Base-by-base conservation (phyloP, 2,888 invertebrate species). In the Anoncus sp. region DNA sequence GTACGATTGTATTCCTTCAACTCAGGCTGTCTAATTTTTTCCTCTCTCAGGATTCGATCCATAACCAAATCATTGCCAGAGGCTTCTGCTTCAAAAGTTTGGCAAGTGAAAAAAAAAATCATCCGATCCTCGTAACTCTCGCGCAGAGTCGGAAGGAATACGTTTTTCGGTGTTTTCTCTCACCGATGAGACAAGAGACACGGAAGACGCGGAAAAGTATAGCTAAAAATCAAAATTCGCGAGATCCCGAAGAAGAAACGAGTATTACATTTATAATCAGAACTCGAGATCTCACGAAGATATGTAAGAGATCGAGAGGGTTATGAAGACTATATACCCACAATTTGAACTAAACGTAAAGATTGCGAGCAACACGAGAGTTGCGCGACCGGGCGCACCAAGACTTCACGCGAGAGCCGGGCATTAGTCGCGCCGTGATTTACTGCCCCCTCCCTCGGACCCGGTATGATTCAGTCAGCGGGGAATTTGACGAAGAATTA, bases 401-500 rank as follows among this genome's bases (percentile, higher is more conserved):
- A 80, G 80, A 83, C 85, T 82, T 81, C 69, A 27, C 86, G 85
- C 87, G 88, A 62, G 55, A 57, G 55, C 47, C 85, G 89, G 87
- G 88, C 90, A 90, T 89, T 90, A 89, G 90, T 90, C 90, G 88
- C 84, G 87, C 84, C 85, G 89, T 91, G 90, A 91, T 91, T 90
- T 90, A 90, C 90, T 87, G 89, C 85, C 84, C 83, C 88, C n/a
- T n/a, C n/a, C n/a, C n/a, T n/a, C n/a, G n/a, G 87, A 77, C 67
- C 86, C 87, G 87, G 88, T 88, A 90, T 90, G 90, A 91, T 91
- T 90, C 90, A 91, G 90, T 90, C 90, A 90, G 90, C 90, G 87
- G 89, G 89, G 91, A 91, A 90, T 91, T 91, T 90, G 91, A 90
- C 91, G 90, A 90, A 90, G 90, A 91, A 91, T 91, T 91, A 91